Evolutionary conservation across 2,888 invertebrate genomes (phyloP).

Genomic region (Cantharis flavilabris): DNA sequence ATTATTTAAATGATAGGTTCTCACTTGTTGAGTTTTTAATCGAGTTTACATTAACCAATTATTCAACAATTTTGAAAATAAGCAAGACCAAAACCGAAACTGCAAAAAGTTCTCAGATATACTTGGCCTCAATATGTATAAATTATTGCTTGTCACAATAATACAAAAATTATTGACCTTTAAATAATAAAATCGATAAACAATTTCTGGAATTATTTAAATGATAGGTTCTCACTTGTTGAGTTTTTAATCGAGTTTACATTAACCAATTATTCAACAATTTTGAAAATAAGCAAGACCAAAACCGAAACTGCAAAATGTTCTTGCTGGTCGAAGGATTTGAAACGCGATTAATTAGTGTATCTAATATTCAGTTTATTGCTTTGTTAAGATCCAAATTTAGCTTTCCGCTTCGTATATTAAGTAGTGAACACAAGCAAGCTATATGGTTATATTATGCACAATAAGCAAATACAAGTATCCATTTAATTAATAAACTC

Average conservation of each 20-base stretch:
- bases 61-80: neutral
- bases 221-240: neutral
- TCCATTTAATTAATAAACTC: neutral
- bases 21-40: neutral
- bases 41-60: neutral
- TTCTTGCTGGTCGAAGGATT: neutral
- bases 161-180: neutral
- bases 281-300: neutral
- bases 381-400: neutral
- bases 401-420: neutral
- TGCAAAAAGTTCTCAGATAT: neutral
- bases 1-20: neutral
- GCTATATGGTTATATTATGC: neutral
- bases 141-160: neutral
- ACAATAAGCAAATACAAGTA: neutral
- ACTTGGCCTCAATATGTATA: no score
- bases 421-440: neutral
- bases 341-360: neutral
- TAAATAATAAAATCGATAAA: neutral
- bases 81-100: neutral
- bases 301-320: neutral
- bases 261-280: neutral
- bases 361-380: neutral
- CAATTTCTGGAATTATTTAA: neutral
- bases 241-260: neutral